Percentiles rank a stretch among this genome's conserved stretches.
Conservation (phyloP, 2,113 vertebrate genomes). For the Coregonus clupeaformis region DNA sequence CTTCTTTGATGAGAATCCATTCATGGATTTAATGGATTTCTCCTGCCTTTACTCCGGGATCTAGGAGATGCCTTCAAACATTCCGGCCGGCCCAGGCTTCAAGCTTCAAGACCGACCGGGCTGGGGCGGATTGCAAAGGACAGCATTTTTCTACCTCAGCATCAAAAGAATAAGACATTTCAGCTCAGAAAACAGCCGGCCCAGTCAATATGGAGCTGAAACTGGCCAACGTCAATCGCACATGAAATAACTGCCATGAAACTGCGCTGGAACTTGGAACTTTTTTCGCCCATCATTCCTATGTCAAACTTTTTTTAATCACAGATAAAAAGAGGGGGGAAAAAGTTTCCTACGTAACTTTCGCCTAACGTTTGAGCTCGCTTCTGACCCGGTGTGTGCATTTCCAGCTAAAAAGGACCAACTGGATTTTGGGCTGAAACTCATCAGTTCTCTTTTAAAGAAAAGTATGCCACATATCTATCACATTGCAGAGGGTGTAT, state of each 20-base stretch:
- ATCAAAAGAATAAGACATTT: conserved; percentile 71
- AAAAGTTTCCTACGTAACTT: not conserved
- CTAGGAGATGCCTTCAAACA: conserved; percentile 53
- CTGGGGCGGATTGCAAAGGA: conserved; percentile 68
- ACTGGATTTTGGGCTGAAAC: not conserved
- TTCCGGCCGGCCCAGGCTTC: conserved; percentile 45
- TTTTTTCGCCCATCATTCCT: conserved; percentile 45
- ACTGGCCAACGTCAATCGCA: conserved; percentile 60
- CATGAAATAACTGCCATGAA: conserved; percentile 41
- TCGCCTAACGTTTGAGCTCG: not conserved
- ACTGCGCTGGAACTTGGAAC: conserved; percentile 35
- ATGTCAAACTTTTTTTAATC: conserved; percentile 55
- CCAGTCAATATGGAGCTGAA: conserved; percentile 70
- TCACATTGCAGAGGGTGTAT: conserved; percentile 22
- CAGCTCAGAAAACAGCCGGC: conserved; percentile 64
- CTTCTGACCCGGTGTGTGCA: conserved; percentile 31
- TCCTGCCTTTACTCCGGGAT: conserved; percentile 61
- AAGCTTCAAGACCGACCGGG: conserved; percentile 34
- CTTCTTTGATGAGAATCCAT: conserved; percentile 77
- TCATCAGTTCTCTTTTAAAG: too few species aligned
- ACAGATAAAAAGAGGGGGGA: too few species aligned
- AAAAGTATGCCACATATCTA: too few species aligned
- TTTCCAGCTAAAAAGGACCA: conserved; percentile 45
- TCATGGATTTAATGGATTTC: conserved; percentile 80
- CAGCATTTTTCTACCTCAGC: conserved; percentile 65